phyloP scores from a whole-genome alignment of 1,140 invertebrate genomes.

The Aricia agestis region DNA sequence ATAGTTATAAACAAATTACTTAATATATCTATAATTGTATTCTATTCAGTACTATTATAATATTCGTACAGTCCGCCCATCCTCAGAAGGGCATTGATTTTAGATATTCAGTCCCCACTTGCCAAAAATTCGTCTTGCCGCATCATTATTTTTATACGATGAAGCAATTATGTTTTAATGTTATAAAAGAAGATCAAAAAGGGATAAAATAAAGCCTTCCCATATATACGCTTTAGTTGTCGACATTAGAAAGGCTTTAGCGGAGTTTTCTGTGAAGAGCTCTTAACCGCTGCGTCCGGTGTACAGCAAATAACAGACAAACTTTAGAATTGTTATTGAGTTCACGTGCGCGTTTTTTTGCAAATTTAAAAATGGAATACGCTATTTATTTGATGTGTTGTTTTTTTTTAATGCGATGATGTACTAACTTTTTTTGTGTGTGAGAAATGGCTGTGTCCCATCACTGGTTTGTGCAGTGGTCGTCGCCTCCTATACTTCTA shows the following conservation, averaged over 20 bases:
- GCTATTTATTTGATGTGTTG: background rate
- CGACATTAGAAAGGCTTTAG: conserved; percentile 8
- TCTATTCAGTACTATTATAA: too few species aligned
- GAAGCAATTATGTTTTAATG: too few species aligned
- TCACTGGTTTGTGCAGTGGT: conserved; percentile 71
- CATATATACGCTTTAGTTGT: background rate
- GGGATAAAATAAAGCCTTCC: background rate
- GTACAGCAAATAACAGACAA: conserved; percentile 18
- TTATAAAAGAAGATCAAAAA: background rate
- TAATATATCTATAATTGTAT: too few species aligned
- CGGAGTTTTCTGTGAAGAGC: conserved; percentile 11
- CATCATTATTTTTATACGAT: too few species aligned
- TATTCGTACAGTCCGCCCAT: too few species aligned
- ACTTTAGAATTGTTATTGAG: conserved; percentile 19
- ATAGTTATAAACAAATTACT: too few species aligned
- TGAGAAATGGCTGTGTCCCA: conserved; percentile 47
- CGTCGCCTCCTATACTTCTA: conserved; percentile 47
- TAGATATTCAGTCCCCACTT: too few species aligned
- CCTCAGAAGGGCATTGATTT: too few species aligned
- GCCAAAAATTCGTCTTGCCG: too few species aligned
- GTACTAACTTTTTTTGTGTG: background rate
- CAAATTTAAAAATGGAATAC: background rate
- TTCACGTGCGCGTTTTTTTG: background rate
- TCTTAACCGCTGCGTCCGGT: conserved; percentile 1
- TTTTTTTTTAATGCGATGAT: background rate